Percentiles rank a stretch among this genome's conserved stretches.
phyloP scores from a whole-genome alignment of 2,888 invertebrate species.

The Coecobrya sp. region DNA sequence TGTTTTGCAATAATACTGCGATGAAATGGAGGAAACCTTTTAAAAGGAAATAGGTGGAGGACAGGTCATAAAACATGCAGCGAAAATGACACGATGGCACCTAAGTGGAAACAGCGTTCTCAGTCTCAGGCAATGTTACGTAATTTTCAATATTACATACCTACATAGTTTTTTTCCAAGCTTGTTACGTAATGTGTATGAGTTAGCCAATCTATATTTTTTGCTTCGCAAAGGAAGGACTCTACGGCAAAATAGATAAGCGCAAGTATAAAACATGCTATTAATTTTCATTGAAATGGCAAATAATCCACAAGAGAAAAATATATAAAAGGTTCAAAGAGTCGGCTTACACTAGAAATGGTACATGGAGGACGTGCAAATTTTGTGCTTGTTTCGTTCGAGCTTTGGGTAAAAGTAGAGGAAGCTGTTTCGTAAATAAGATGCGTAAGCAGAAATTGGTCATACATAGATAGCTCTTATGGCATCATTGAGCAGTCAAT shows the following conservation, averaged over 20 bases:
- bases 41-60: background rate
- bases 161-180: too few species aligned
- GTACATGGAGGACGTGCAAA: too few species aligned
- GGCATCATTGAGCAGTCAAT: too few species aligned
- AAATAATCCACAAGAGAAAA: constrained; percentile 28
- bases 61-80: constrained; percentile 12
- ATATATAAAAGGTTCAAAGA: background rate
- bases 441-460: too few species aligned
- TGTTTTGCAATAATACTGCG: background rate
- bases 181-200: too few species aligned
- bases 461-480: too few species aligned
- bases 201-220: too few species aligned
- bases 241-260: background rate
- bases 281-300: constrained; percentile 37
- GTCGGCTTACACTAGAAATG: background rate
- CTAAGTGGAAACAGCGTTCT: too few species aligned
- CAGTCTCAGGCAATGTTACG: too few species aligned
- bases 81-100: constrained; percentile 1
- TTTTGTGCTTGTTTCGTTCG: too few species aligned
- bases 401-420: background rate
- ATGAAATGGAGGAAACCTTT: background rate
- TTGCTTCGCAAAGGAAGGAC: background rate
- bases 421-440: too few species aligned
- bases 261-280: background rate
- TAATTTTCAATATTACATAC: too few species aligned